phyloP scores from a whole-genome alignment of 1,140 invertebrate genomes.

The Drosophila biarmipes region DNA sequence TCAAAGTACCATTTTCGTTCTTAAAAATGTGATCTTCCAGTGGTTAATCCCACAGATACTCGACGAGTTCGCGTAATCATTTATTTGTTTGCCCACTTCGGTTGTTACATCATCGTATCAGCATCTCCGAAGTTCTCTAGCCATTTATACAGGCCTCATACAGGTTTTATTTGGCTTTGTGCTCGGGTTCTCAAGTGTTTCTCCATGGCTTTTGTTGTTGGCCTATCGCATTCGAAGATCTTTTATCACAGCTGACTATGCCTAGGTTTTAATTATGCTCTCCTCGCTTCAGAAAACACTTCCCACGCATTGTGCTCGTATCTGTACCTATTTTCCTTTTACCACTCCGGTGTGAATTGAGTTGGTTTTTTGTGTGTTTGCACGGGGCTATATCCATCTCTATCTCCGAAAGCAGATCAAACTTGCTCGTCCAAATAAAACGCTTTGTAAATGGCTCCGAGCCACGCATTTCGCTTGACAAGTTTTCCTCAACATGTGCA shows the following conservation, averaged over 20 bases:
- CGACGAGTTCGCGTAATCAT: slow-evolving; percentile 7
- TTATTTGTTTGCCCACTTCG: slow-evolving; percentile 2
- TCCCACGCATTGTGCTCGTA: slow-evolving; percentile 62
- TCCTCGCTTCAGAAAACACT: slow-evolving; percentile 58
- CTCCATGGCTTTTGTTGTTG: slow-evolving; percentile 20
- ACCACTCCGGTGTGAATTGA: slow-evolving; percentile 31
- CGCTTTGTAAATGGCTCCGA: slow-evolving; percentile 14
- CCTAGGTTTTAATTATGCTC: slow-evolving; percentile 66
- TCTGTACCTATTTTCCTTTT: slow-evolving; percentile 12
- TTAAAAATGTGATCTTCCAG: neutral
- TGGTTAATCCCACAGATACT: slow-evolving; percentile 3
- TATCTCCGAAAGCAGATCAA: slow-evolving; percentile 23
- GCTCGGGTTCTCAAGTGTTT: slow-evolving; percentile 18
- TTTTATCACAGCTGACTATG: slow-evolving; percentile 41
- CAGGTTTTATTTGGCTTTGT: slow-evolving; percentile 26
- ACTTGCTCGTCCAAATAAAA: slow-evolving; percentile 33
- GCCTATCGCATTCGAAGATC: slow-evolving; percentile 35
- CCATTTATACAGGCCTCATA: slow-evolving; percentile 15
- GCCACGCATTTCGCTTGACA: slow-evolving; percentile 20
- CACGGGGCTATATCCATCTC: neutral
- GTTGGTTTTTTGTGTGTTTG: slow-evolving; percentile 1
- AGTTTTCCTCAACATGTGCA: slow-evolving; percentile 31
- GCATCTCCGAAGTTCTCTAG: slow-evolving; percentile 29
- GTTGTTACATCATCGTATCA: slow-evolving; percentile 41
- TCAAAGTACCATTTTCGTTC: neutral